Conservation (phyloP, 1,140 invertebrate genomes). For the Lamellibrachia luymesi region DNA sequence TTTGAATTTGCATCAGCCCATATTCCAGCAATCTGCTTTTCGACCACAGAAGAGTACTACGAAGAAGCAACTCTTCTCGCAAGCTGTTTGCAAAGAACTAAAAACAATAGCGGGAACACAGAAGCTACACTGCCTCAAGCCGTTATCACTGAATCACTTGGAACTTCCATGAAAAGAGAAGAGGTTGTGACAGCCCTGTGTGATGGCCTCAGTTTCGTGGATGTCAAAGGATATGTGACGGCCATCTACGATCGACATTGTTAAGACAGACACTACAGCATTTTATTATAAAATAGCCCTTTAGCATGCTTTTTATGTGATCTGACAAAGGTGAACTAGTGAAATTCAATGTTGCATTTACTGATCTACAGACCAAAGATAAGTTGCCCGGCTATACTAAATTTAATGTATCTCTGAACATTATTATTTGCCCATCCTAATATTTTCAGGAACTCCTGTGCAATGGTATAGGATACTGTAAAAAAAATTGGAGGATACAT, state of each 20-base stretch:
- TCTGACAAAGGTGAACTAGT: slow-evolving; percentile 10
- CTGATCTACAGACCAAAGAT: background rate
- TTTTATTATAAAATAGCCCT: background rate
- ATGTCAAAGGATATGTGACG: slow-evolving; percentile 12
- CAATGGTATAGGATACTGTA: slow-evolving; percentile 13
- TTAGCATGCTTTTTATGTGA: slow-evolving; percentile 11
- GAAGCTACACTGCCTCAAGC: slow-evolving; percentile 7
- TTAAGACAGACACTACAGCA: slow-evolving; percentile 4
- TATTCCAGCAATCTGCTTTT: no score
- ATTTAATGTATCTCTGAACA: slow-evolving; percentile 17
- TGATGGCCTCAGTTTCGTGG: slow-evolving; percentile 7
- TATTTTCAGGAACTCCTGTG: slow-evolving; percentile 11
- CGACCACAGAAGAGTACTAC: no score
- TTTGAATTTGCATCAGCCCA: no score
- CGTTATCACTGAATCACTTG: slow-evolving; percentile 12
- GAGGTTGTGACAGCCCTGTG: slow-evolving; percentile 10
- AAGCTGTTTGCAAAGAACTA: background rate
- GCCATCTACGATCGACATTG: slow-evolving; percentile 1
- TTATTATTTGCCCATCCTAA: slow-evolving; percentile 18
- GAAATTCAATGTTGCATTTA: background rate
- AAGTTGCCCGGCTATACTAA: background rate
- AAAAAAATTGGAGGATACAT: slow-evolving; percentile 2
- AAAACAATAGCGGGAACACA: background rate
- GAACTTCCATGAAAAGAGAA: slow-evolving; percentile 9
- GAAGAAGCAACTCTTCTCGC: no score